These are phyloP conservation scores for Cossypha niveicapilla DNA, from an alignment of 2,797 vertebrate genomes.

Conservation along the genomic window DNA sequence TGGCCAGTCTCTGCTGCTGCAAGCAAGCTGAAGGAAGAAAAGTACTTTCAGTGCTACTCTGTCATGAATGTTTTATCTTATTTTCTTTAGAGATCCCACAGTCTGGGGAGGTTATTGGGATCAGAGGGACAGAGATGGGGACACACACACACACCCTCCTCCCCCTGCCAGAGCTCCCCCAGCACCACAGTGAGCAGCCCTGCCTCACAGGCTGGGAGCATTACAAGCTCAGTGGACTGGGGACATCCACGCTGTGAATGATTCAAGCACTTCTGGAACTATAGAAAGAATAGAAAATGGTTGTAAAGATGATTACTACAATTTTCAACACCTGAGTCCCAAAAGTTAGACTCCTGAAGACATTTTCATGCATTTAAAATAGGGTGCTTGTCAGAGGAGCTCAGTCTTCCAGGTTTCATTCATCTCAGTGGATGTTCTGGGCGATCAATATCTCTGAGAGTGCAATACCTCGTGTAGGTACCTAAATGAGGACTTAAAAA, in stretches of 20 bases:
- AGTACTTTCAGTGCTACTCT: not conserved
- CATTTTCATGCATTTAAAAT: not conserved
- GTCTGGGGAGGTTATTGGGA: not conserved
- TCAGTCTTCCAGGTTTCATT: not conserved
- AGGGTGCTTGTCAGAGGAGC: not conserved
- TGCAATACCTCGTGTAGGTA: not conserved
- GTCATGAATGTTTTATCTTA: not conserved
- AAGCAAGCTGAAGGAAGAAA: not conserved
- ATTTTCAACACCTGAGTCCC: not conserved
- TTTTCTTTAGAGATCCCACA: not conserved
- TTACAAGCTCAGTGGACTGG: not conserved
- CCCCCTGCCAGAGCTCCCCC: not conserved
- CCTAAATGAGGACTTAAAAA: constrained; percentile 19
- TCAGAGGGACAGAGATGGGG: no score
- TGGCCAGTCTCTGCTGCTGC: not conserved
- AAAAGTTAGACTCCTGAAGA: not conserved
- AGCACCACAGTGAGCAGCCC: not conserved
- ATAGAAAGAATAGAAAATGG: not conserved
- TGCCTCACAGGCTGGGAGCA: not conserved
- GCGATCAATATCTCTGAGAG: not conserved
- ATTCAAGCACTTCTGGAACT: not conserved
- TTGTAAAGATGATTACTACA: not conserved
- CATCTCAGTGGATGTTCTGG: not conserved
- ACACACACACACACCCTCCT: not conserved
- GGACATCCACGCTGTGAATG: not conserved